A percentile compares a stretch with the other conserved stretches of the same genome.
Evolutionary conservation across 2,888 invertebrate genomes (phyloP).

Genomic region (Brenthis daphne): DNA sequence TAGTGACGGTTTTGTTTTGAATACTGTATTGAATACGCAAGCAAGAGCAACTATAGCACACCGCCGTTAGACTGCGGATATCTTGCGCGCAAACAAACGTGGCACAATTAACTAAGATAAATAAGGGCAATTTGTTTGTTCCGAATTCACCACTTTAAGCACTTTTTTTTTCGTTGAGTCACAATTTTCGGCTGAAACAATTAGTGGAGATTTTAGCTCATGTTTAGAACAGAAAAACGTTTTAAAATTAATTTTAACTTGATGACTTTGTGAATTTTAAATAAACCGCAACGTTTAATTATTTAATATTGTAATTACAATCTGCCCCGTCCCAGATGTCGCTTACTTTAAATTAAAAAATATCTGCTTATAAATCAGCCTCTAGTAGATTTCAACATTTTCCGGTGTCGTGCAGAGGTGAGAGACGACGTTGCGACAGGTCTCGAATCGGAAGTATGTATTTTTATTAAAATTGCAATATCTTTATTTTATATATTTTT

Average conservation of each 20-base stretch:
- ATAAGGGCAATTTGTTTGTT: slow-evolving; percentile 30
- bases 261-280: not conserved
- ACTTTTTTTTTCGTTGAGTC: slow-evolving; percentile 24
- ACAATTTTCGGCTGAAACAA: not conserved
- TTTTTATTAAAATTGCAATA: too few species aligned
- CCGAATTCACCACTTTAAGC: slow-evolving; percentile 20
- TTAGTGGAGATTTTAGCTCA: not conserved
- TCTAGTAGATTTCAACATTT: too few species aligned
- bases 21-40: slow-evolving; percentile 1
- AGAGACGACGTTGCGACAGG: too few species aligned
- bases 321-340: too few species aligned
- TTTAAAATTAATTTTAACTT: not conserved
- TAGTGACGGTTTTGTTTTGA: not conserved
- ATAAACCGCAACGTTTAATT: not conserved
- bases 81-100: slow-evolving; percentile 26
- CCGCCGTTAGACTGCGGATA: not conserved
- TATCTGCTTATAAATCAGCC: too few species aligned
- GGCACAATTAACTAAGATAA: slow-evolving; percentile 35
- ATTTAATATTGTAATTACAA: too few species aligned
- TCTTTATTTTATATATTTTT: not conserved
- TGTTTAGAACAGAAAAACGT: slow-evolving; percentile 1
- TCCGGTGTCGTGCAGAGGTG: too few species aligned
- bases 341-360: too few species aligned
- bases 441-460: too few species aligned
- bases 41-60: not conserved